Base-by-base conservation (phyloP, 2,113 vertebrate species). In the Rostratula benghalensis region DNA sequence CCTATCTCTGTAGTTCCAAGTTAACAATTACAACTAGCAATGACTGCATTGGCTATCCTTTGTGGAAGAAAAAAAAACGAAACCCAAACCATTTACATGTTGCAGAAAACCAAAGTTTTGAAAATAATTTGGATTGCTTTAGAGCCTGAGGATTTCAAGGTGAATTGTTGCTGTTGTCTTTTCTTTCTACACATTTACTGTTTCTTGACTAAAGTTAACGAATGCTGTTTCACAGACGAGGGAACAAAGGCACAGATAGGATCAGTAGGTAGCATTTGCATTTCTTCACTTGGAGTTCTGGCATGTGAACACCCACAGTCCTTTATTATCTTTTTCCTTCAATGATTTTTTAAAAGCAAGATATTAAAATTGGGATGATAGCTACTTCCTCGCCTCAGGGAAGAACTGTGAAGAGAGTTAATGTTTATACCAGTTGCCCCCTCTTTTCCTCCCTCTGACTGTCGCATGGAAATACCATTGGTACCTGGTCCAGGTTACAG, bases 261-360 rank as follows among this genome's bases (percentile, higher is more conserved):
- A 96, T 96, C 95, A 87, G 79, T 74, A 83, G 93, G 88, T 56
- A 64, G 60, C 69, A 73, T 89, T 96, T 91, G 65, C 95, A 92
- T 87, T 93, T 92, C 73, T 97, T 81, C 65, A 5, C 71, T 75
- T 59, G 78, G 73, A 84, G 56, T 79, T 89, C 48, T 93, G 92
- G 69, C 80, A 81, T 90, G 86, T 45, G 43, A 82, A 45, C 88
- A 68, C 64, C 60, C 76, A 22, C 41, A 53, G 13, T 71, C 79
- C 64, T 56, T 71, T 89, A 89, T 75, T 89, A 78, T 90, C 83
- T 92, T 82, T 83, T 95, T 84, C 69, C 89, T 96, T 92, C 86
- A 90, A 63, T 70, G 67, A 57, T 94, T 96, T 95, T 92, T 71
- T 6, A n/a, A 90, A 78, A 89, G 48, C 64, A 90, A 53, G 73